Percentiles rank a stretch among this genome's conserved stretches.
Evolutionary conservation across 92 coral and sea anemone species (phyloP).

Genomic region (Ricordea florida): DNA sequence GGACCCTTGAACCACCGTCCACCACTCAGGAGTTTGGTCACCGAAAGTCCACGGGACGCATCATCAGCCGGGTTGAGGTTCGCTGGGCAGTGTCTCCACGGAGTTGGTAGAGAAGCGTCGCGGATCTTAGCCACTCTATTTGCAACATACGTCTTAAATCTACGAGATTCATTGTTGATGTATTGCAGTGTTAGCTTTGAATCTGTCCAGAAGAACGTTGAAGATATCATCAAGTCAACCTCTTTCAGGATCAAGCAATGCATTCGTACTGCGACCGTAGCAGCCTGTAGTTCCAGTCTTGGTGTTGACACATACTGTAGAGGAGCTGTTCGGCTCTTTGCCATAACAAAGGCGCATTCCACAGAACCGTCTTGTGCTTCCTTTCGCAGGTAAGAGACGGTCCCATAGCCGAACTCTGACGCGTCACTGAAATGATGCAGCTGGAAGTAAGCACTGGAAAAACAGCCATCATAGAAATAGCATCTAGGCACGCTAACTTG

Average conservation of each 20-base stretch:
- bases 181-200: conserved; percentile 43
- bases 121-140: conserved; percentile 53
- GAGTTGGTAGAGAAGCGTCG: conserved; percentile 10
- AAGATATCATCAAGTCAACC: conserved; percentile 29
- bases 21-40: neutral
- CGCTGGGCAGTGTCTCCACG: conserved; percentile 34
- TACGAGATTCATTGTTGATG: conserved; percentile 36
- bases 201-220: conserved; percentile 55
- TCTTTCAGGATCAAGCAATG: conserved; percentile 40
- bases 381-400: conserved; percentile 55
- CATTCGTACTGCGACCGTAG: conserved; percentile 54
- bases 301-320: conserved; percentile 60
- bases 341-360: conserved; percentile 46
- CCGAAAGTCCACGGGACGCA: conserved; percentile 33
- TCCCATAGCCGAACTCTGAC: conserved; percentile 61
- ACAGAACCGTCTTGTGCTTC: conserved; percentile 21
- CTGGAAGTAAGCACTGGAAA: conserved; percentile 12
- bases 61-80: conserved; percentile 45
- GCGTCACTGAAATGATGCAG: conserved; percentile 67
- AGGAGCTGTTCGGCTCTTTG: conserved; percentile 61
- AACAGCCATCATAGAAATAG: conserved; percentile 31
- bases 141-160: conserved; percentile 52
- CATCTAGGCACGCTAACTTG: conserved; percentile 48
- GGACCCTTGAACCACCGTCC: conserved; percentile 59
- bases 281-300: conserved; percentile 59